Conservation (phyloP, 2,113 vertebrate genomes). For the Oncorhynchus mykiss region DNA sequence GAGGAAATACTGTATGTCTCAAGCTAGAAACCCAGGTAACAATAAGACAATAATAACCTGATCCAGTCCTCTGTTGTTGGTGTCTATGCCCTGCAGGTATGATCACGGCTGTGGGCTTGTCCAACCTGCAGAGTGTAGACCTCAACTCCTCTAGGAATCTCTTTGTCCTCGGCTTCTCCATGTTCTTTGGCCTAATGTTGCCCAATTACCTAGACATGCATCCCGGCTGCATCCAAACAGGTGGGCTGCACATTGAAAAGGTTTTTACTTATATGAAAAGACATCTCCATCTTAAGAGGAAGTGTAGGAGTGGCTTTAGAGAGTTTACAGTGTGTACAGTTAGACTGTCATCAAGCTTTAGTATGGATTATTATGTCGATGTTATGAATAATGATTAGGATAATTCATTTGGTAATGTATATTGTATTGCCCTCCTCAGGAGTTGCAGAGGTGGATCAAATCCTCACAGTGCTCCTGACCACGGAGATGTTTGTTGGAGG, state of each 20-base stretch:
- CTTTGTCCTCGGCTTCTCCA: conserved; percentile 92
- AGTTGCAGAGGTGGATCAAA: conserved; percentile 87
- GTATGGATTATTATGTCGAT: not conserved
- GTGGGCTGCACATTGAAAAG: conserved; percentile 53
- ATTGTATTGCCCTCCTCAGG: conserved; percentile 68
- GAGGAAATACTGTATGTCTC: not conserved
- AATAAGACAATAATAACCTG: not conserved
- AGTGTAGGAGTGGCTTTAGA: too few species aligned
- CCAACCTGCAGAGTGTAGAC: conserved; percentile 94
- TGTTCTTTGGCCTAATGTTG: conserved; percentile 92
- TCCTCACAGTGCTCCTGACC: conserved; percentile 91
- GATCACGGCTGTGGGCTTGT: conserved; percentile 95
- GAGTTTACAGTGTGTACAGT: too few species aligned
- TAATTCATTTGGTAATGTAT: not conserved
- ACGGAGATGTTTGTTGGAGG: conserved; percentile 98
- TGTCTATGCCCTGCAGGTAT: conserved; percentile 77
- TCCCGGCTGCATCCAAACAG: conserved; percentile 84
- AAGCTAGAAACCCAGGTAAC: not conserved
- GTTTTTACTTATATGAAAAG: not conserved
- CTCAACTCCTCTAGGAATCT: conserved; percentile 97
- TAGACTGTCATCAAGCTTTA: not conserved
- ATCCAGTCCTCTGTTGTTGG: conserved; percentile 1
- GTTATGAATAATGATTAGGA: not conserved
- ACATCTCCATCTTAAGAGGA: not conserved
- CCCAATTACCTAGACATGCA: conserved; percentile 87